phyloP scores from a whole-genome alignment of 2,888 invertebrate species.

The Melolontha melolontha region DNA sequence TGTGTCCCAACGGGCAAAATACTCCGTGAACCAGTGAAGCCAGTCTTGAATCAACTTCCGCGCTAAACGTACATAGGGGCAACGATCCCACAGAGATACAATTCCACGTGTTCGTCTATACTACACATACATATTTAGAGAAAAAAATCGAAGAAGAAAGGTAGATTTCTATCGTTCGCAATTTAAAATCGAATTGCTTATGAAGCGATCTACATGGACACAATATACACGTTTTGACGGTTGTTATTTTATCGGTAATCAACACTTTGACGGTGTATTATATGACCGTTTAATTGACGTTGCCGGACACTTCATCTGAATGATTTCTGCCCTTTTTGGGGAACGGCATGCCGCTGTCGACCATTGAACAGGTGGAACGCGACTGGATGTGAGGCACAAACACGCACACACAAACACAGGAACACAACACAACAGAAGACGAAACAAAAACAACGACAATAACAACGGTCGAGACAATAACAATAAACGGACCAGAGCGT shows the following conservation, averaged over 20 bases:
- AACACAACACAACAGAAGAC: not conserved
- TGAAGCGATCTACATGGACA: no score
- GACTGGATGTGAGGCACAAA: slow-evolving; percentile 8
- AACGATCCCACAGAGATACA: slow-evolving; percentile 46
- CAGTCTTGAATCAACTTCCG: slow-evolving; percentile 57
- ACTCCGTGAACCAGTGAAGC: slow-evolving; percentile 53
- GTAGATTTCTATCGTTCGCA: no score
- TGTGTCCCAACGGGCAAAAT: slow-evolving; percentile 49
- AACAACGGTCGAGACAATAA: not conserved
- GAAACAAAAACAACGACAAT: slow-evolving; percentile 8
- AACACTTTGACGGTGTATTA: not conserved
- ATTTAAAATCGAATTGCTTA: no score
- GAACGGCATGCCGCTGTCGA: not conserved
- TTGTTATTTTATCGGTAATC: not conserved
- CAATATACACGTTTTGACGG: no score
- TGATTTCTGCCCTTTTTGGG: slow-evolving; percentile 8
- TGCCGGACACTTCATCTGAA: not conserved
- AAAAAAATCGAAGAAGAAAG: no score
- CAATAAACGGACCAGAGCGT: not conserved
- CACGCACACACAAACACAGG: not conserved
- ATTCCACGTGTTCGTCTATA: slow-evolving; percentile 48
- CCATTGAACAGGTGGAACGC: slow-evolving; percentile 25
- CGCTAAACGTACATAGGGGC: slow-evolving; percentile 50
- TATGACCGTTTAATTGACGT: slow-evolving; percentile 1
- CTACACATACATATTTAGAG: not conserved